Percentiles rank a stretch among this genome's conserved stretches.
Conservation (phyloP, 2,797 vertebrate species). For the Silurus lanzhouensis region DNA sequence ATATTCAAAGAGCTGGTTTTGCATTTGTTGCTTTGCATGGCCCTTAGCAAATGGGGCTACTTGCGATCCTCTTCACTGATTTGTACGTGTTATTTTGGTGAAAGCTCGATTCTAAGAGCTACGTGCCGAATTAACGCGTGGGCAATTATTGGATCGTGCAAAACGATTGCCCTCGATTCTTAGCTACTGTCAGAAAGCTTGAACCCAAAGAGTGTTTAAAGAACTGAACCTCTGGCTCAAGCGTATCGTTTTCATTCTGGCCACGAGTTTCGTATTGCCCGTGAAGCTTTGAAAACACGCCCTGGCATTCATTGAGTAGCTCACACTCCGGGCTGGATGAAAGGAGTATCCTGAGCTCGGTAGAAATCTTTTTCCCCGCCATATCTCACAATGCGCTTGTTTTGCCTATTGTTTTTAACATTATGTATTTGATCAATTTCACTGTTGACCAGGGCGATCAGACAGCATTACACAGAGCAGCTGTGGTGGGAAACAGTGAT, state of each 20-base stretch:
- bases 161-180: not conserved
- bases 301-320: not conserved
- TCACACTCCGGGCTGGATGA: constrained; percentile 72
- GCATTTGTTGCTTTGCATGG: constrained; percentile 18
- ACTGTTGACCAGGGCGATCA: constrained; percentile 82
- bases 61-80: not conserved
- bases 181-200: not conserved
- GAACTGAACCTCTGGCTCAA: not conserved
- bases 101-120: not conserved
- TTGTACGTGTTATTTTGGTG: not conserved
- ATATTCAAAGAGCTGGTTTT: constrained; percentile 10
- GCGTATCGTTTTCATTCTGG: constrained; percentile 76
- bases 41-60: not conserved
- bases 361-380: constrained; percentile 18
- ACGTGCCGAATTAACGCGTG: not conserved
- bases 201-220: not conserved
- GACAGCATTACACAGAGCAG: constrained; percentile 90
- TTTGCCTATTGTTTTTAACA: not conserved
- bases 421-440: too few relatives aligned
- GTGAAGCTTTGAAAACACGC: constrained; percentile 15
- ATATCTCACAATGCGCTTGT: constrained; percentile 19
- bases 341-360: constrained; percentile 22
- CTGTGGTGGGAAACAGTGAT: constrained; percentile 88
- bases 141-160: not conserved
- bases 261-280: constrained; percentile 72